A percentile compares a stretch with the other conserved stretches of the same genome.
Evolutionary conservation across 2,113 vertebrate genomes (phyloP).

Genomic region (Nyctibius bracteatus): DNA sequence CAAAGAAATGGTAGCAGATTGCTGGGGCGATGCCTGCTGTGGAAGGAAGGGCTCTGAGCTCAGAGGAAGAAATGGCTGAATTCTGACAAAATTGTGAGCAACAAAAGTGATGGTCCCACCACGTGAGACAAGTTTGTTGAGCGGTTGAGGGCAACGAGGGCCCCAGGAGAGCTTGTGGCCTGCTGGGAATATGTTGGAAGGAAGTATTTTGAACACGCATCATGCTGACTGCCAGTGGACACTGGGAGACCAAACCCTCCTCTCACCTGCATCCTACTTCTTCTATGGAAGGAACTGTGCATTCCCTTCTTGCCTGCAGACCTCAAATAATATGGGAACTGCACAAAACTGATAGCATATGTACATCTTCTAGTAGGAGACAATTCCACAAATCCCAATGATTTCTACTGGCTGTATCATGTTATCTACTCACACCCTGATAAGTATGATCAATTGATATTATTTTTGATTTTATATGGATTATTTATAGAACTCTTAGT

Average conservation of each 20-base stretch:
- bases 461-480: not conserved
- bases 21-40: not conserved
- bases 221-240: not conserved
- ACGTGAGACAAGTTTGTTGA: not conserved
- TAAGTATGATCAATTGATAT: not conserved
- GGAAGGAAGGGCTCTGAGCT: not conserved
- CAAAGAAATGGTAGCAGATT: not conserved
- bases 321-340: not conserved
- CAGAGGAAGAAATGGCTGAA: not conserved
- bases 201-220: not conserved
- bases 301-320: not conserved
- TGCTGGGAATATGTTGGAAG: not conserved
- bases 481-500: not conserved
- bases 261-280: not conserved
- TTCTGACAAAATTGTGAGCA: not conserved
- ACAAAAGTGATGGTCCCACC: not conserved
- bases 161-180: accelerated
- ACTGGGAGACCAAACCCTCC: not conserved
- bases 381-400: accelerated
- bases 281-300: not conserved
- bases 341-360: not conserved
- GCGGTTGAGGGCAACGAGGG: accelerated
- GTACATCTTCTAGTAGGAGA: not conserved
- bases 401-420: not conserved
- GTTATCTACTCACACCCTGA: not conserved